Evolutionary conservation across 2,888 invertebrate genomes (phyloP).

Genomic region (Dorcus parallelipipedus): DNA sequence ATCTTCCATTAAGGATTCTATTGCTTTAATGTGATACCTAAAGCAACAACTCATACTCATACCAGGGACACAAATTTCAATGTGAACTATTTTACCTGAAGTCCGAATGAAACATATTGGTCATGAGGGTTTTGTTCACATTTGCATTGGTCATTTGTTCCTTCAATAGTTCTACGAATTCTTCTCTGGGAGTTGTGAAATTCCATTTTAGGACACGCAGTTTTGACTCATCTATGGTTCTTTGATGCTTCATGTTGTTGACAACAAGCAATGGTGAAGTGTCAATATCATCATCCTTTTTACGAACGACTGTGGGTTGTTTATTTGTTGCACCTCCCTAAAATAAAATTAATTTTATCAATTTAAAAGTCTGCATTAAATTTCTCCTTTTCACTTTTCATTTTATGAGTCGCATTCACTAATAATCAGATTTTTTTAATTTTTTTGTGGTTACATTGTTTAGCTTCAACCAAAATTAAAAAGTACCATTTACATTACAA

Average conservation of each 20-base stretch:
- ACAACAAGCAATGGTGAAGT: slow-evolving; percentile 72
- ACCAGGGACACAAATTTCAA: not conserved
- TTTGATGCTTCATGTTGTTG: slow-evolving; percentile 87
- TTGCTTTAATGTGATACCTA: slow-evolving; percentile 92
- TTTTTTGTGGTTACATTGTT: too few relatives aligned
- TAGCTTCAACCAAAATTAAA: too few relatives aligned
- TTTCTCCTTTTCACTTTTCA: too few relatives aligned
- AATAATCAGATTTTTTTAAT: too few relatives aligned
- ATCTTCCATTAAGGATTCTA: slow-evolving; percentile 85
- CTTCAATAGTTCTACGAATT: slow-evolving; percentile 88
- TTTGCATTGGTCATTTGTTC: slow-evolving; percentile 88
- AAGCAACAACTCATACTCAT: slow-evolving; percentile 26
- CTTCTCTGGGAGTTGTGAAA: slow-evolving; percentile 87
- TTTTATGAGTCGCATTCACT: too few relatives aligned
- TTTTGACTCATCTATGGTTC: slow-evolving; percentile 91
- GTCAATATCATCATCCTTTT: slow-evolving; percentile 85
- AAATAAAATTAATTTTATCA: not conserved
- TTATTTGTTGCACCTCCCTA: slow-evolving; percentile 28
- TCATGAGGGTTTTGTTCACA: slow-evolving; percentile 80
- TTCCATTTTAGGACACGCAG: slow-evolving; percentile 94
- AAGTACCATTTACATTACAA: too few relatives aligned
- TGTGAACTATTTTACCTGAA: slow-evolving; percentile 59
- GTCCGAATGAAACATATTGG: slow-evolving; percentile 93
- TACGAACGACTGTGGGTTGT: slow-evolving; percentile 55
- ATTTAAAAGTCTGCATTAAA: too few relatives aligned